Percentiles rank a stretch among this genome's conserved stretches.
These are phyloP conservation scores for Tauraco hartlaubi DNA, from an alignment of 2,797 vertebrate genomes.

Conservation along the genomic window DNA sequence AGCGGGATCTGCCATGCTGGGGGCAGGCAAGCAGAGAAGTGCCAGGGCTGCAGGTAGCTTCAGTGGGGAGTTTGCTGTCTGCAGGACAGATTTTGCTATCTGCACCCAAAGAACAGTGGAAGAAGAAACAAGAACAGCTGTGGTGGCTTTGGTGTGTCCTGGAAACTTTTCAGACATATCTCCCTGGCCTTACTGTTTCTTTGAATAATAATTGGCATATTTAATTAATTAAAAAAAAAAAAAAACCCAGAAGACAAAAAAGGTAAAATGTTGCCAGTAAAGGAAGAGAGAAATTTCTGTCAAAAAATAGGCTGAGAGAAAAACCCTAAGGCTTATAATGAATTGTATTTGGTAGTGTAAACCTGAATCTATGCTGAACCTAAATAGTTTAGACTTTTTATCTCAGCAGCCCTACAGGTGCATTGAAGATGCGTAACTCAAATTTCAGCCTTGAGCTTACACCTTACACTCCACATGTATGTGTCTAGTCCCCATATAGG, in stretches of 20 bases:
- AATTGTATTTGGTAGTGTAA: neutral
- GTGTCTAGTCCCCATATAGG: neutral
- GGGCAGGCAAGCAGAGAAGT: neutral
- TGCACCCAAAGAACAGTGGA: neutral
- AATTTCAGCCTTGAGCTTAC: neutral
- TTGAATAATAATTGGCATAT: neutral
- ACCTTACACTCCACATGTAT: neutral
- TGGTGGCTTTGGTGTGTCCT: neutral
- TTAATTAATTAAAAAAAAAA: neutral
- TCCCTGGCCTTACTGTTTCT: neutral
- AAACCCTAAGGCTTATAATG: neutral
- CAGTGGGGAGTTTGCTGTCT: neutral
- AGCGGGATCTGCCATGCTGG: neutral
- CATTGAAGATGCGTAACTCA: neutral
- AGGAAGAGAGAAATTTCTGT: neutral
- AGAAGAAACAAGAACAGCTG: neutral
- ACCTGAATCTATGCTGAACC: neutral
- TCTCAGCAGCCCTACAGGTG: neutral
- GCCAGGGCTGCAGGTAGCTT: neutral
- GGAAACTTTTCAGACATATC: neutral
- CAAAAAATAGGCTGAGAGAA: neutral
- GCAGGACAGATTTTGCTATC: neutral
- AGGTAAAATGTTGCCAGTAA: neutral
- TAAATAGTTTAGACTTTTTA: neutral
- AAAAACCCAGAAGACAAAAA: neutral